phyloP scores from a whole-genome alignment of 2,888 invertebrate species.

The Synanthedon andrenaeformis region DNA sequence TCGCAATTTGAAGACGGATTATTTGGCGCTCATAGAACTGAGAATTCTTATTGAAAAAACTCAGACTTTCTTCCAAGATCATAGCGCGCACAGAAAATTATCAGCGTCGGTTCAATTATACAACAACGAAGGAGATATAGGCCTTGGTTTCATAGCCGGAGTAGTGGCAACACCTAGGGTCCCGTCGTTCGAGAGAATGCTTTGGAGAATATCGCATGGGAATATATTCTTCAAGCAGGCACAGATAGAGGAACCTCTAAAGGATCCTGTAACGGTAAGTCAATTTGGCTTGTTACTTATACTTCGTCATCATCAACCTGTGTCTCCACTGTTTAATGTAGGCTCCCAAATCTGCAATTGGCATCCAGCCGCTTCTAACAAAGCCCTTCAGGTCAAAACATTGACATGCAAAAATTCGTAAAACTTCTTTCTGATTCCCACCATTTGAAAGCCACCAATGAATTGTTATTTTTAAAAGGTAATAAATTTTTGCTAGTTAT shows the following conservation, averaged over 20 bases:
- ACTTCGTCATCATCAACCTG: too few relatives aligned
- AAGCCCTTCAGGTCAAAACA: too few relatives aligned
- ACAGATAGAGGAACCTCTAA: slow-evolving; percentile 52
- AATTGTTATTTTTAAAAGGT: too few relatives aligned
- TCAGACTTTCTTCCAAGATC: slow-evolving; percentile 66
- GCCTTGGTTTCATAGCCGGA: slow-evolving; percentile 58
- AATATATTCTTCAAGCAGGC: slow-evolving; percentile 64
- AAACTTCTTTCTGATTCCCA: too few relatives aligned
- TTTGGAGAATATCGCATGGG: slow-evolving; percentile 64
- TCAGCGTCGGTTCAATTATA: slow-evolving; percentile 55
- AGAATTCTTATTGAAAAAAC: slow-evolving; percentile 57
- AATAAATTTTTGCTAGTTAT: too few relatives aligned
- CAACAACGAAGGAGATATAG: slow-evolving; percentile 52
- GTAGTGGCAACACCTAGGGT: slow-evolving; percentile 54
- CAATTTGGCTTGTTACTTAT: background rate
- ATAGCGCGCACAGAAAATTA: slow-evolving; percentile 71
- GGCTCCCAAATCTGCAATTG: too few relatives aligned
- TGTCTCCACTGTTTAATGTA: too few relatives aligned
- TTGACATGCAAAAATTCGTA: too few relatives aligned
- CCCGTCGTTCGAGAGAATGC: slow-evolving; percentile 57
- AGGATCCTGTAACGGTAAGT: slow-evolving; percentile 56
- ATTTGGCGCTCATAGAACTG: slow-evolving; percentile 49
- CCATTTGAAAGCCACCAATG: too few relatives aligned
- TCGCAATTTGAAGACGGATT: slow-evolving; percentile 53
- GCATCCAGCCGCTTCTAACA: too few relatives aligned